Evolutionary conservation across 2,888 invertebrate species (phyloP).

Genomic region (Perizoma affinitatum): DNA sequence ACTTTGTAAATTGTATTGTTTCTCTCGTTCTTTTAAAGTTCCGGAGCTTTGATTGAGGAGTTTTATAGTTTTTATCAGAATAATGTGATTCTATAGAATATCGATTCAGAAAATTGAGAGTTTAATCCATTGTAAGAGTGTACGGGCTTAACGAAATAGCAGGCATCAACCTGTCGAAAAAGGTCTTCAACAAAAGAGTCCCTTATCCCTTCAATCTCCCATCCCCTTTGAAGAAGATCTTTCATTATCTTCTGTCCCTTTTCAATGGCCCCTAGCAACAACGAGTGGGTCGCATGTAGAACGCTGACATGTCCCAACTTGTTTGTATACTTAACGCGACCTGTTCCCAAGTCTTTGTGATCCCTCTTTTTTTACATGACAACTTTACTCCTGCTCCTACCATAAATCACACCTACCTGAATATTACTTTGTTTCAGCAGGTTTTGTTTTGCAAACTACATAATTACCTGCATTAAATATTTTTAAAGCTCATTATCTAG

Average conservation of each 20-base stretch:
- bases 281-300: conserved; percentile 36
- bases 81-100: conserved; percentile 7
- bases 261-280: conserved; percentile 42
- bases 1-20: conserved; percentile 5
- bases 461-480: no score
- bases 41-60: conserved; percentile 1
- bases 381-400: conserved; percentile 7
- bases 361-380: conserved; percentile 6
- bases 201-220: conserved; percentile 42
- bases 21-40: conserved; percentile 2
- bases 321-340: conserved; percentile 33
- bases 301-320: conserved; percentile 34
- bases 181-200: conserved; percentile 36
- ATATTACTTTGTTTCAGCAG: not conserved
- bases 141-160: conserved; percentile 32
- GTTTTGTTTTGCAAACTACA: no score
- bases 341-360: conserved; percentile 34
- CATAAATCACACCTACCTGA: not conserved
- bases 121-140: conserved; percentile 32
- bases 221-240: conserved; percentile 40
- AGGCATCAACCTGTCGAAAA: conserved; percentile 50
- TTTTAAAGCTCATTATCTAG: not conserved
- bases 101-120: conserved; percentile 31
- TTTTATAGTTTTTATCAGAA: conserved; percentile 2
- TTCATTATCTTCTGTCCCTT: conserved; percentile 46